These are phyloP conservation scores for Blomia tropicalis DNA, from an alignment of 2,888 invertebrate genomes.

Conservation along the genomic window DNA sequence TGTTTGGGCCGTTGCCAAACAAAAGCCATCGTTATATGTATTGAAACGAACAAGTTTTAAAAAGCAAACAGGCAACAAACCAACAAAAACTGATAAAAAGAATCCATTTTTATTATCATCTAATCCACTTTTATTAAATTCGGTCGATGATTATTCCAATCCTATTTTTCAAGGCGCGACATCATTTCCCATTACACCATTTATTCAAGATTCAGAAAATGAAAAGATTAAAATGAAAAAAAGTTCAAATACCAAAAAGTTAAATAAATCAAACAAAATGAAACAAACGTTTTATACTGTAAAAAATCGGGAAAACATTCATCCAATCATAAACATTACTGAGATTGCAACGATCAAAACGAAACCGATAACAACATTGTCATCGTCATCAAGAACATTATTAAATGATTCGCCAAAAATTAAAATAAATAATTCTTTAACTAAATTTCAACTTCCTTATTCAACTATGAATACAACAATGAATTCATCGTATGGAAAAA, in stretches of 20 bases:
- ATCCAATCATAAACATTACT: neutral
- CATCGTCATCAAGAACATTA: no score
- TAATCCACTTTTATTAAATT: neutral
- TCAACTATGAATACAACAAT: neutral
- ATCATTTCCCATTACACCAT: no score
- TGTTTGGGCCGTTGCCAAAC: neutral
- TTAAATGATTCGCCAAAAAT: no score
- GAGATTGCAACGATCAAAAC: neutral
- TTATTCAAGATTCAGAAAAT: no score
- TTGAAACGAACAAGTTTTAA: no score
- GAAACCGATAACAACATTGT: no score
- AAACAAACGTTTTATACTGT: neutral
- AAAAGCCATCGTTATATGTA: neutral
- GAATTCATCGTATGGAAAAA: neutral
- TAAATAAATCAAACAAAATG: no score
- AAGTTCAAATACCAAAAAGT: no score
- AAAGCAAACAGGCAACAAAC: neutral
- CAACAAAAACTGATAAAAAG: neutral
- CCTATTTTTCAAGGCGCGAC: neutral
- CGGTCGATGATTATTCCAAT: slow-evolving; percentile 2
- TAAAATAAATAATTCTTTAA: no score
- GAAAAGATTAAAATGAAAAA: no score
- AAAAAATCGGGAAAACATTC: no score
- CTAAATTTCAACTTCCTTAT: no score
- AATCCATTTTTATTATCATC: neutral